Base-by-base conservation (phyloP, 2,797 vertebrate genomes). In the Gephyroberyx darwinii region DNA sequence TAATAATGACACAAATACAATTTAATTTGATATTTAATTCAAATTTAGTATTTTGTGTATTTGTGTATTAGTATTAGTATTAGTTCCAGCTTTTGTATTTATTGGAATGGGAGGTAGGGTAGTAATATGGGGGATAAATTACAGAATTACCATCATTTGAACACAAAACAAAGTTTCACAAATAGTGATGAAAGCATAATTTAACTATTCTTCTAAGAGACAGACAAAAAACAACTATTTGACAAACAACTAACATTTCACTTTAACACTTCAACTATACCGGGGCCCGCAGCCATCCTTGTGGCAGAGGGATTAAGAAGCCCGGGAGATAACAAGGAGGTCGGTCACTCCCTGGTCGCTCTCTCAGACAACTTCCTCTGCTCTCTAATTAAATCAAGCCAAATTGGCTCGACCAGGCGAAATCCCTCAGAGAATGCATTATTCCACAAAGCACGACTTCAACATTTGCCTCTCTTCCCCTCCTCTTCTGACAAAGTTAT, bases 341-440 rank as follows among this genome's bases (percentile, higher is more conserved):
- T 65, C n/a, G 51, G 60, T 81, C 75, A 62, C 65, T 88, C 82
- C 65, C 80, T 54, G 72, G 72, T 68, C 41, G 31, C 83, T 13
- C 60, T 69, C 63, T 81, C 65, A 85, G 83, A 87, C 74, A 79
- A 79, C 80, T 80, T 87, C 80, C 76, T 69, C 55, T 65, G 75
- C 81, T 84, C 69, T 82, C 76, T 85, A 88, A 91, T 90, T 90
- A 89, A 91, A 87, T 82, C 82, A 58, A 74, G 68, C 79, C 80
- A 85, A 82, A 90, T 81, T 86, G 83, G 64, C 71, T 83, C 9
- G 41, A 70, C 66, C 53, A 62, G 67, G 65, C 72, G 60, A 81
- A 77, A 66, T 57, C 69, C 81, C 82, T 74, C 60, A 69, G 86
- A 88, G 87, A 88, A 81, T 71, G 50, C 65, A 50, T 79, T 68